Evolutionary conservation across 2,797 vertebrate genomes (phyloP), one percentile per base, ranked within the genome.

Genomic region (Lacerta agilis): DNA sequence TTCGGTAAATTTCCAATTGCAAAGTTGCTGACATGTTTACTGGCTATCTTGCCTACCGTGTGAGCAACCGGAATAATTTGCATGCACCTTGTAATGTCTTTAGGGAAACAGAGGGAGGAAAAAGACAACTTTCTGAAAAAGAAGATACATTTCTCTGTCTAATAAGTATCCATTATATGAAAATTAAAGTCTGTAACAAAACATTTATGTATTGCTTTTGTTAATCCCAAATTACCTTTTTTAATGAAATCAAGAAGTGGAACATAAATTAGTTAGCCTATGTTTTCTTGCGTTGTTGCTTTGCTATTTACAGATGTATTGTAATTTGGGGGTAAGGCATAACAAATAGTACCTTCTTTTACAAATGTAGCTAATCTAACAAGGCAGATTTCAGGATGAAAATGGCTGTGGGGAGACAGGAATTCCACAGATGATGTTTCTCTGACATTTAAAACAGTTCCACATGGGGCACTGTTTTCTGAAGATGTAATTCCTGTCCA

Each of bases 211-310:
- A 18, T 7, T 20, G 86, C 3, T 67, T 86, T 75, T 20, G 1
- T 71, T 88, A 87, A 88, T 90, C 36, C 20, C 23, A 87, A 85
- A 89, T 89, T 87, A 81, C 11, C 1, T 88, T 88, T 89, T 87
- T 86, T 15, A 88, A 71, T 75, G 64, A 88, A 8, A 1, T 66
- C 82, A 10, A 36, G 85, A 90, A n/a, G 72, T 90, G 81, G 41
- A 18, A 4, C 15, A 79, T 87, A 66, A 82, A 90, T 89, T 77
- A 85, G 11, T 3, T 90, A 23, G 4, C 75, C 4, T 18, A 10
- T 23, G 2, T 92, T 88, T 90, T 20, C 41, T 88, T 82, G 85
- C 23, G 0, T 3, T 84, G 1, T 38, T 55, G 72, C 85, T 90
- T 80, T 89, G 6, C 41, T 89, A 20, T 87, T 90, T 88, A 67